Conservation (phyloP, 2,888 invertebrate genomes). For the Athalia circularis region DNA sequence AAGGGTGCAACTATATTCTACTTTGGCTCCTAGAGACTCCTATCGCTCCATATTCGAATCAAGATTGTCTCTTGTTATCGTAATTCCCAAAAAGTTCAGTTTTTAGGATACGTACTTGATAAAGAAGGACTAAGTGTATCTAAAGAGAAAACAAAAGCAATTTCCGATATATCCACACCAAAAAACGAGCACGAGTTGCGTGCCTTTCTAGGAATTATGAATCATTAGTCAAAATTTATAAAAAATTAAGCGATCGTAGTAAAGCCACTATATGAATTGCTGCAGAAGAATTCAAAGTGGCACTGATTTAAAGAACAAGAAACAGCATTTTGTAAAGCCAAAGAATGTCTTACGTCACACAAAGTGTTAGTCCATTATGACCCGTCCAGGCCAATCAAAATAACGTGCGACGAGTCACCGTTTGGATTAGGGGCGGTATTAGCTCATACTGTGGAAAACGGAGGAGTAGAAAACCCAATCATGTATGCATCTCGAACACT, state of each 20-base stretch:
- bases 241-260: slow-evolving; percentile 35
- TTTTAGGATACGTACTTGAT: slow-evolving; percentile 55
- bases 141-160: slow-evolving; percentile 51
- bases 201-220: slow-evolving; percentile 47
- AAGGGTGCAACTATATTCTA: too few relatives aligned
- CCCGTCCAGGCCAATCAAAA: slow-evolving; percentile 6
- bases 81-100: too few relatives aligned
- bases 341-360: slow-evolving; percentile 11
- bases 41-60: too few relatives aligned
- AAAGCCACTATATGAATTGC: slow-evolving; percentile 40
- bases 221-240: slow-evolving; percentile 49
- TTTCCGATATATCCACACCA: slow-evolving; percentile 46
- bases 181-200: slow-evolving; percentile 42
- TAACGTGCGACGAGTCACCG: slow-evolving; percentile 46
- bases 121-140: slow-evolving; percentile 54
- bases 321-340: slow-evolving; percentile 22
- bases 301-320: slow-evolving; percentile 38
- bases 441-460: slow-evolving; percentile 50
- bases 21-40: slow-evolving; percentile 51
- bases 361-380: slow-evolving; percentile 47
- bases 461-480: slow-evolving; percentile 53
- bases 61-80: too few relatives aligned
- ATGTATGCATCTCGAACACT: slow-evolving; percentile 53
- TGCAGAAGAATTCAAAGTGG: slow-evolving; percentile 25
- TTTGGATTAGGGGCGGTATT: slow-evolving; percentile 46